Evolutionary conservation across 2,888 invertebrate species (phyloP), one percentile per base, ranked within the genome.

Genomic region (Leistus spinibarbis): DNA sequence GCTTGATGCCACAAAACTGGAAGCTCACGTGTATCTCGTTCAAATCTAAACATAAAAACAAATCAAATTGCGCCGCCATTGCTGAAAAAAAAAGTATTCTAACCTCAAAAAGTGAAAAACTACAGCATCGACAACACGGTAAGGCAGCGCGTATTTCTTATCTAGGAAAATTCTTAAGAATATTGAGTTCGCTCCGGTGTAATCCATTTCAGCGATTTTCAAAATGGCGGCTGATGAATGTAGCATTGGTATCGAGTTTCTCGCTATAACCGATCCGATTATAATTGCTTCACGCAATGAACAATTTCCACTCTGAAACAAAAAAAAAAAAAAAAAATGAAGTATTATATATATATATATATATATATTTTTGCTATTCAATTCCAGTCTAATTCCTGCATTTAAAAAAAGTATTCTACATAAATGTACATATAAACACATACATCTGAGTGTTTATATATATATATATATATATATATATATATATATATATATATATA

Each of bases 1-100:
- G 96, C 91, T 85, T 99, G 99, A 86, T 99, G 98, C 99, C 99
- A 99, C 76, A 99, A 85, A 3, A 99, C 97, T 0, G 99, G 99
- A 82, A 99, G 87, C 79, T 91, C 91, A 73, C 97, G 90, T 67
- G 87, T 87, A 82, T 98, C 98, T 78, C 88, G 88, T 84, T 93
- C 91, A 85, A 98, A 97, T 82, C 97, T 96, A 82, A 66, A 83
- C 84, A 77, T 76, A 73, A 67, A 74, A 54, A 54, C 54, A 54
- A 16, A n/a, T 54, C n/a, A n/a, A 13, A 54, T 54, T 54, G 16
- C 54, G 16, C 7, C 53, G 7, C 10, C 53, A 53, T 53, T 10
- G 7, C 7, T 40, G 24, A 24, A 24, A 4, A 24, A 24, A 24
- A 40, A 40, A 40, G 13, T 2, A 0, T 10, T 1, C 56, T 19